phyloP scores from a whole-genome alignment of 2,888 invertebrate genomes.

The Luperina nickerlii region DNA sequence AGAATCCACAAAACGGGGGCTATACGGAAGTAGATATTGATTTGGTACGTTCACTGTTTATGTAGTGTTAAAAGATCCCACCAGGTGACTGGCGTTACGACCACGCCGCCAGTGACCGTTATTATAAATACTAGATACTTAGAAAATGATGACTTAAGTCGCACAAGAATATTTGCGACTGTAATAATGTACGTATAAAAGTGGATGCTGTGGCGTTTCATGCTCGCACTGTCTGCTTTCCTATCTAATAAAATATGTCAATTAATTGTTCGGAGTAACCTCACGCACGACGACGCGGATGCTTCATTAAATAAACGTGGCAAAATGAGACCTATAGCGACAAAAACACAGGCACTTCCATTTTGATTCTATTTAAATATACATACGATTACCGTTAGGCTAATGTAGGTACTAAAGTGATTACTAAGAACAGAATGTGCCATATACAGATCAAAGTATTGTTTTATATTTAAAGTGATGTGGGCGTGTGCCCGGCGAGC shows the following conservation, averaged over 20 bases:
- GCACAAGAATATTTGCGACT: slow-evolving; percentile 77
- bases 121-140: slow-evolving; percentile 75
- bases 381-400: slow-evolving; percentile 38
- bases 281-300: slow-evolving; percentile 51
- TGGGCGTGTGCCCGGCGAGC: slow-evolving; percentile 72
- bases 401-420: slow-evolving; percentile 41
- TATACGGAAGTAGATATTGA: slow-evolving; percentile 72
- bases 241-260: slow-evolving; percentile 80
- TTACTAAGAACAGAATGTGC: slow-evolving; percentile 61
- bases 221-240: slow-evolving; percentile 84
- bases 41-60: slow-evolving; percentile 76
- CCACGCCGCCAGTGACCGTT: slow-evolving; percentile 75
- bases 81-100: slow-evolving; percentile 76
- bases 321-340: slow-evolving; percentile 30
- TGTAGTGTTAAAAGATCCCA: slow-evolving; percentile 81
- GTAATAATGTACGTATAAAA: slow-evolving; percentile 85
- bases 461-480: slow-evolving; percentile 55
- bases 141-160: slow-evolving; percentile 82
- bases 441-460: slow-evolving; percentile 59
- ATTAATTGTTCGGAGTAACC: slow-evolving; percentile 79
- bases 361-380: slow-evolving; percentile 45
- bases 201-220: slow-evolving; percentile 88
- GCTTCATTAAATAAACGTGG: slow-evolving; percentile 42
- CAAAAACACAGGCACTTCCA: slow-evolving; percentile 47
- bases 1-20: slow-evolving; percentile 58